A percentile compares a stretch with the other conserved stretches of the same genome.
phyloP scores from a whole-genome alignment of 2,113 vertebrate species.

The Chloropsis hardwickii region DNA sequence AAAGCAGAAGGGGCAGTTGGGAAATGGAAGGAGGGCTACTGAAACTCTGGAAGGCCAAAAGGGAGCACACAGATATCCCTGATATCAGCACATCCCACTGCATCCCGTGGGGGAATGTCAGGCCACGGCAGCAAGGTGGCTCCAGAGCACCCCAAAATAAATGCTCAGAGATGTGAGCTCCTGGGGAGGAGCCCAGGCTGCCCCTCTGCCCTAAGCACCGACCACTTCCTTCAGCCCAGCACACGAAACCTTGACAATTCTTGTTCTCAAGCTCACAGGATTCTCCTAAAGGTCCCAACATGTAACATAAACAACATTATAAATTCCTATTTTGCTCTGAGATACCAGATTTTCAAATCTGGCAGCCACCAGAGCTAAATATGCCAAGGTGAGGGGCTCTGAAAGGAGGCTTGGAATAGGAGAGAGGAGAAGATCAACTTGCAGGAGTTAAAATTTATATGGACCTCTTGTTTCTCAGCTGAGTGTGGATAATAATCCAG shows the following conservation, averaged over 20 bases:
- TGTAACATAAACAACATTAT: background rate
- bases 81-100: rapidly evolving
- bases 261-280: background rate
- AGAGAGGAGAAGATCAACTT: background rate
- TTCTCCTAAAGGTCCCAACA: background rate
- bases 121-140: background rate
- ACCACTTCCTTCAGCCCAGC: background rate
- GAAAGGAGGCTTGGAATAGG: rapidly evolving
- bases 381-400: background rate
- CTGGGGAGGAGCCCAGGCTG: background rate
- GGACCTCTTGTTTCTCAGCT: background rate
- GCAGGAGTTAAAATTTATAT: background rate
- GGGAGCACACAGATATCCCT: background rate
- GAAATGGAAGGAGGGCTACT: background rate
- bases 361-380: background rate
- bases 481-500: background rate
- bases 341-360: background rate
- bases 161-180: background rate
- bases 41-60: background rate
- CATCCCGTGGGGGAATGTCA: rapidly evolving
- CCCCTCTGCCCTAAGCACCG: background rate
- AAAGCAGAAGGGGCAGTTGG: background rate
- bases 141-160: background rate
- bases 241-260: background rate
- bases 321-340: background rate